Conservation (phyloP, 2,113 vertebrate species). For the Erythrolamprus reginae region DNA sequence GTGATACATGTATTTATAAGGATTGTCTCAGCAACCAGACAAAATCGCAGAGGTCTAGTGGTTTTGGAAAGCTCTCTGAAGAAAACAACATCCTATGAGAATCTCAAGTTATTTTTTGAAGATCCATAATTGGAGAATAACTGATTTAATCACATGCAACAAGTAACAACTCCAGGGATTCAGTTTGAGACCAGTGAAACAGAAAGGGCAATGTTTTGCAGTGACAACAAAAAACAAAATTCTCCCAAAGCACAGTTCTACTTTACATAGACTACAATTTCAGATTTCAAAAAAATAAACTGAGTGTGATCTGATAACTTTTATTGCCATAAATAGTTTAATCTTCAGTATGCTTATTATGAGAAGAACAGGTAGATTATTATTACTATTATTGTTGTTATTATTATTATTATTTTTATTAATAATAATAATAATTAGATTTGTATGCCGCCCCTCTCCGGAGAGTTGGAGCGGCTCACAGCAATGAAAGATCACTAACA, state of each 20-base stretch:
- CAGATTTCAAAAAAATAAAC: not conserved
- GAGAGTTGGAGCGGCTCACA: no score
- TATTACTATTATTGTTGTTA: no score
- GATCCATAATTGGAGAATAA: not conserved
- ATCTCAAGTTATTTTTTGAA: not conserved
- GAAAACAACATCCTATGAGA: not conserved
- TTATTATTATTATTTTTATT: no score
- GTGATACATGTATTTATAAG: not conserved
- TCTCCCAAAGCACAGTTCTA: not conserved
- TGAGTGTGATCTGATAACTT: not conserved
- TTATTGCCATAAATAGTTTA: not conserved
- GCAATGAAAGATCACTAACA: not conserved
- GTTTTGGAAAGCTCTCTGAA: not conserved
- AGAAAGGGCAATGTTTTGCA: not conserved
- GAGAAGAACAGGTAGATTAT: not conserved
- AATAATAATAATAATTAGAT: no score
- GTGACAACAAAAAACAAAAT: not conserved
- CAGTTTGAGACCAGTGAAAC: not conserved
- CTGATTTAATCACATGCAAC: not conserved
- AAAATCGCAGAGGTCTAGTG: not conserved
- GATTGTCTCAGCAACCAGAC: not conserved
- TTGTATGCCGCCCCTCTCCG: no score
- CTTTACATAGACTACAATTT: not conserved
- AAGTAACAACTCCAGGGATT: not conserved
- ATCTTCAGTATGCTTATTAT: not conserved